Percentiles rank a stretch among this genome's conserved stretches.
Evolutionary conservation across 2,113 vertebrate species (phyloP).

Genomic region (Anas platyrhynchos): DNA sequence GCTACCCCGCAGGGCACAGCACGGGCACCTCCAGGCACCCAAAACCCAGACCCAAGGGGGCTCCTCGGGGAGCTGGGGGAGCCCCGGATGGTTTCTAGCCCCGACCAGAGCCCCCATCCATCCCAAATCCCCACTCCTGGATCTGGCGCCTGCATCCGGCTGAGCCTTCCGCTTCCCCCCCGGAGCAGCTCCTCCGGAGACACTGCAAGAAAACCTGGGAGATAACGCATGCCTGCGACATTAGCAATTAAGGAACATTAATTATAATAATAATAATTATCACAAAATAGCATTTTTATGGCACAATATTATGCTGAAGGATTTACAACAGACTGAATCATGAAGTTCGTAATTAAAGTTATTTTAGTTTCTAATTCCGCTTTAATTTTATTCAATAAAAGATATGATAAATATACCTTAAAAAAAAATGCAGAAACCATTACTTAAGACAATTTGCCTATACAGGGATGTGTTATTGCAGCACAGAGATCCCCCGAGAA

Average conservation of each 20-base stretch:
- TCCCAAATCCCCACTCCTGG: neutral
- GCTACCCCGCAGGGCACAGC: neutral
- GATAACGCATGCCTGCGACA: constrained; percentile 55
- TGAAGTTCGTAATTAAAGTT: constrained; percentile 72
- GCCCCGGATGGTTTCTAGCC: neutral
- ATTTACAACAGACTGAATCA: constrained; percentile 74
- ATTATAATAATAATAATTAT: constrained; percentile 78
- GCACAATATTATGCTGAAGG: constrained; percentile 76
- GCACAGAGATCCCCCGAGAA: constrained; percentile 17
- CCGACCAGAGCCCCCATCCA: neutral
- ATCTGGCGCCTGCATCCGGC: neutral
- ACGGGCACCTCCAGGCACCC: neutral
- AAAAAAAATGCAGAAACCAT: constrained; percentile 32
- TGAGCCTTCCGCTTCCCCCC: neutral
- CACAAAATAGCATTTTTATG: constrained; percentile 76
- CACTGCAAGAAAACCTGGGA: constrained; percentile 39
- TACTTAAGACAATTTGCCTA: constrained; percentile 46
- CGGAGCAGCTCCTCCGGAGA: neutral
- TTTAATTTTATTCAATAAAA: constrained; percentile 73
- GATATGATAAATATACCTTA: constrained; percentile 69
- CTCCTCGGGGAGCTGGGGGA: neutral
- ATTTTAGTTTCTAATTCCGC: constrained; percentile 72
- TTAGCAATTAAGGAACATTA: constrained; percentile 74
- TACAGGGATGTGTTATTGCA: constrained; percentile 9
- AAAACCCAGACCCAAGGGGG: neutral